These are phyloP conservation scores for Alca torda DNA, from an alignment of 2,797 vertebrate genomes.

Conservation along the genomic window DNA sequence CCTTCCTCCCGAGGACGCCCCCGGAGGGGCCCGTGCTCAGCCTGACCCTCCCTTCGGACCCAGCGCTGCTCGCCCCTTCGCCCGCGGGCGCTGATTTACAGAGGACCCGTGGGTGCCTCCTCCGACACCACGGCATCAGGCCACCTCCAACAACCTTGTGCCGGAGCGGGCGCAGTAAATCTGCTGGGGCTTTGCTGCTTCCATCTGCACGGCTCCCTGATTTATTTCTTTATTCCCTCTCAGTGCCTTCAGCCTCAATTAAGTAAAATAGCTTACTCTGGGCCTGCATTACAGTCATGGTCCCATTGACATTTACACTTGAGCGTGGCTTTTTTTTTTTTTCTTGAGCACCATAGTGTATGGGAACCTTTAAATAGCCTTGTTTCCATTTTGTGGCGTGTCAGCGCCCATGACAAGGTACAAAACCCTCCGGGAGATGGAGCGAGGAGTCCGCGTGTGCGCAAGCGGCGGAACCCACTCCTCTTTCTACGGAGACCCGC, in stretches of 20 bases:
- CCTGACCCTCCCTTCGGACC: accelerated
- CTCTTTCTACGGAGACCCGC: neutral
- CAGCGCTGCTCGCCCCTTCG: accelerated
- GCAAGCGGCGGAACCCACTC: neutral
- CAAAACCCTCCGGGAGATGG: constrained; percentile 4
- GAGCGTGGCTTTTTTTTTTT: neutral
- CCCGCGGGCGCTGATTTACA: accelerated
- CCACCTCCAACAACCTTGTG: neutral
- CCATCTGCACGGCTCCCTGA: neutral
- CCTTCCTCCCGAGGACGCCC: accelerated
- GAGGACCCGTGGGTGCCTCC: accelerated
- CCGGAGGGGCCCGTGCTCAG: accelerated
- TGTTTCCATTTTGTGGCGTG: constrained; percentile 21
- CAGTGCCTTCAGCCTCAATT: neutral
- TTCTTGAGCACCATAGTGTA: neutral
- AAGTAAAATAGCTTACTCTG: neutral
- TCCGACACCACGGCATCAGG: neutral
- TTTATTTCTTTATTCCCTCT: neutral
- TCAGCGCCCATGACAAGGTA: constrained; percentile 36
- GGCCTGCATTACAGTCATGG: neutral
- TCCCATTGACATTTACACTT: neutral
- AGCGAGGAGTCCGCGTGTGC: neutral
- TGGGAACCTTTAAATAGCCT: neutral
- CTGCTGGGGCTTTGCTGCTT: neutral
- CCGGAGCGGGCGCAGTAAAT: neutral